These are phyloP conservation scores for Coecobrya sp. DNA, from an alignment of 2,888 invertebrate species.

Conservation along the genomic window DNA sequence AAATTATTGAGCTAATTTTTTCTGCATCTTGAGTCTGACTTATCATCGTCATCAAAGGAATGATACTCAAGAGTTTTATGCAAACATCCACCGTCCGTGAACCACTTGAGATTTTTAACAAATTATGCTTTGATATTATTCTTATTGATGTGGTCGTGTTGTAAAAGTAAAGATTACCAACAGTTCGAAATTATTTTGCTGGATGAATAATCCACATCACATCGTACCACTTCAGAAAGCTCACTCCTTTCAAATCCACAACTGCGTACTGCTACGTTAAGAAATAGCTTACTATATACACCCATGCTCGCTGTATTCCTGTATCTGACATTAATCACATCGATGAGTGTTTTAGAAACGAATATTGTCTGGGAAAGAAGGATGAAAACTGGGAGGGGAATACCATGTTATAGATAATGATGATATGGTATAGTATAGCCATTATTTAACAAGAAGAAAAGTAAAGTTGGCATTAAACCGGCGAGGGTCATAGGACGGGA, in stretches of 20 bases:
- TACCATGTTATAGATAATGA: conserved; percentile 70
- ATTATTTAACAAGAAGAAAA: conserved; percentile 55
- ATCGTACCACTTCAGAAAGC: neutral
- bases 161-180: neutral
- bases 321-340: conserved; percentile 63
- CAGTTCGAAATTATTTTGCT: conserved; percentile 35
- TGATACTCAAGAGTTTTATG: conserved; percentile 20
- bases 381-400: conserved; percentile 10
- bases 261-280: neutral
- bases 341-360: conserved; percentile 51
- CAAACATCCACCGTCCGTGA: neutral
- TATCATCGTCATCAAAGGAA: conserved; percentile 54
- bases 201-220: neutral
- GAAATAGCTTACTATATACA: neutral
- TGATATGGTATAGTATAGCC: conserved; percentile 57
- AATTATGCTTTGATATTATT: neutral
- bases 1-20: conserved; percentile 72
- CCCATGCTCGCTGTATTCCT: neutral
- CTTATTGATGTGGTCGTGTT: neutral
- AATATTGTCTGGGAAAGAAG: conserved; percentile 24
- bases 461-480: conserved; percentile 51
- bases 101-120: conserved; percentile 12
- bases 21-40: conserved; percentile 67
- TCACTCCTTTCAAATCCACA: conserved; percentile 1
- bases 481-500: conserved; percentile 44